Base-by-base conservation (phyloP, 2,888 invertebrate genomes). In the Cheilosia vernalis region DNA sequence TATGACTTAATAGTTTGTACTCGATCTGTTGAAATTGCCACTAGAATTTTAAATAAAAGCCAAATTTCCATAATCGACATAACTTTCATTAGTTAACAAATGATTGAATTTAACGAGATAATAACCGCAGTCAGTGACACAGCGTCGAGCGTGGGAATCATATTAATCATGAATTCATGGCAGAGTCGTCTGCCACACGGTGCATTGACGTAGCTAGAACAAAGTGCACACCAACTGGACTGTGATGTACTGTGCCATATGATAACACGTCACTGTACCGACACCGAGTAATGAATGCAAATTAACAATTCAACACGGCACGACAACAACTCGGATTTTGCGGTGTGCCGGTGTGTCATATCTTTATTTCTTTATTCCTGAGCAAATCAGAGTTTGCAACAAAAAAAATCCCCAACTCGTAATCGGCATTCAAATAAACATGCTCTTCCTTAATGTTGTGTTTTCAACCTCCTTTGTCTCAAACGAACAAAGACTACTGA, bases 221-320 rank as follows among this genome's bases (percentile, higher is more conserved):
- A 70, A 70, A 70, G 69, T 70, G 56, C 74, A 74, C 64, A 73
- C 63, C 49, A 77, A 24, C 64, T 70, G 70, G 64, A 64, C 64
- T 64, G 63, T 81, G 63, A 76, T 53, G 58, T 63, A 51, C 19
- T 44, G 51, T 63, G 30, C n/a, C 49, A 69, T 42, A 49, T 76
- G 66, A 53, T 53, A 40, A 42, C 15, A 81, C 76, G 69, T 77
- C 77, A 70, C 51, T 58, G 40, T 51, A 56, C 24, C 82, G 47
- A 66, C 42, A 56, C 24, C 82, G 47, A 66, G 64, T 70, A 77
- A 64, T 72, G 77, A 58, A 82, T 77, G 51, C 53, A 77, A 82
- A 82, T 77, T 82, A 77, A 9, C 13, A 51, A 69, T 61, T 64
- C 24, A 58, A 30, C 56, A 27, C 10, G 44, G 47, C 58, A 60